These are phyloP conservation scores for Pristis pectinata DNA, from an alignment of 2,797 vertebrate species.

Conservation along the genomic window DNA sequence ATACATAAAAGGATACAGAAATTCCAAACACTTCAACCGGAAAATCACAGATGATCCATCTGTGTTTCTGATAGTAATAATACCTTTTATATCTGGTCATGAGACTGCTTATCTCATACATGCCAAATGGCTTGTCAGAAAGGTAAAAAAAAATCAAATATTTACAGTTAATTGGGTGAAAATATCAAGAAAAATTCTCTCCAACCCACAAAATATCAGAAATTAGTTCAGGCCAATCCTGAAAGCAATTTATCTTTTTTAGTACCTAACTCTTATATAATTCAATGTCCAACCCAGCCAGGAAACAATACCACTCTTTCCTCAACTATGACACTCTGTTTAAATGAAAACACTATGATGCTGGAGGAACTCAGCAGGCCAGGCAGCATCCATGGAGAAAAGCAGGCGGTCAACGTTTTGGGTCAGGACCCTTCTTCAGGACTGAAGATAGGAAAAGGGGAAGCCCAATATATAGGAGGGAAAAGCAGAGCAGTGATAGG, in stretches of 20 bases:
- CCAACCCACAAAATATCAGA: background rate
- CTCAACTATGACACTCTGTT: background rate
- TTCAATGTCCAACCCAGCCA: background rate
- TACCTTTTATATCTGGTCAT: background rate
- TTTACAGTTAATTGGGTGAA: background rate
- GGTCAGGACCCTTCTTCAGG: too few species aligned
- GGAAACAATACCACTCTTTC: background rate
- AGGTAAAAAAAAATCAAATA: background rate
- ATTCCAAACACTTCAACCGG: background rate
- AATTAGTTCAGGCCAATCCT: background rate
- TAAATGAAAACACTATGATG: background rate
- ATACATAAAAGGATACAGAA: background rate
- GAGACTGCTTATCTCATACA: background rate
- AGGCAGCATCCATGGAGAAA: too few species aligned
- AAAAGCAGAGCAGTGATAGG: too few species aligned
- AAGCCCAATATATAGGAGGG: too few species aligned
- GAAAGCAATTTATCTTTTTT: background rate
- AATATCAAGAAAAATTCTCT: background rate
- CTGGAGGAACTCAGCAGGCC: too few species aligned
- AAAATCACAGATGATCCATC: background rate
- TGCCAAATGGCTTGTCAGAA: background rate
- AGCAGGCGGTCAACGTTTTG: too few species aligned
- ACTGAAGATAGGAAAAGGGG: too few species aligned
- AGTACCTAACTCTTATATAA: background rate
- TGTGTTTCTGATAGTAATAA: background rate